These are phyloP conservation scores for Sogatella furcifera DNA, from an alignment of 1,140 invertebrate species.

Conservation along the genomic window DNA sequence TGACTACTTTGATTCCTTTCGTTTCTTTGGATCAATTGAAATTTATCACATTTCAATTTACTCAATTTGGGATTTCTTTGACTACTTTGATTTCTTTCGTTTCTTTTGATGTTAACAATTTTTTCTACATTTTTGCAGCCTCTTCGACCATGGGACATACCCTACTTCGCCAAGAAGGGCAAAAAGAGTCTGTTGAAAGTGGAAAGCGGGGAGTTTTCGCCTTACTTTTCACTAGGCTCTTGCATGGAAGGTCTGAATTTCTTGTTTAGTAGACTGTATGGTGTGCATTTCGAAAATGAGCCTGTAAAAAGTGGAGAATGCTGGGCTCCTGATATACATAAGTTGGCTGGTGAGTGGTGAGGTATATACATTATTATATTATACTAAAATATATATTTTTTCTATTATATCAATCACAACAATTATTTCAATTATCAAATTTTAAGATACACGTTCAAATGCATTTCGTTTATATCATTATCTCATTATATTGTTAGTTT, in stretches of 20 bases:
- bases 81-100: too few relatives aligned
- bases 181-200: slow-evolving; percentile 57
- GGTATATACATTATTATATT: neutral
- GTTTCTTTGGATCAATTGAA: too few relatives aligned
- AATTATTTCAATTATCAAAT: too few relatives aligned
- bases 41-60: too few relatives aligned
- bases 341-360: slow-evolving; percentile 58
- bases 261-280: slow-evolving; percentile 69
- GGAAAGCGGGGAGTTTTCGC: slow-evolving; percentile 55
- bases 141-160: slow-evolving; percentile 72
- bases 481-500: too few relatives aligned
- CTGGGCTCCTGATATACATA: slow-evolving; percentile 81
- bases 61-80: too few relatives aligned
- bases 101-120: too few relatives aligned
- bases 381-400: neutral
- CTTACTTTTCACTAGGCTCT: slow-evolving; percentile 87
- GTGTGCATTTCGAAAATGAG: slow-evolving; percentile 58
- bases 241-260: slow-evolving; percentile 94
- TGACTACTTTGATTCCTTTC: too few relatives aligned
- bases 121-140: slow-evolving; percentile 24
- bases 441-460: too few relatives aligned
- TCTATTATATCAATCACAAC: too few relatives aligned
- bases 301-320: slow-evolving; percentile 65
- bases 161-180: slow-evolving; percentile 63
- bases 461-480: too few relatives aligned